Evolutionary conservation across 2,797 vertebrate genomes (phyloP).

Genomic region (Xenops minutus): DNA sequence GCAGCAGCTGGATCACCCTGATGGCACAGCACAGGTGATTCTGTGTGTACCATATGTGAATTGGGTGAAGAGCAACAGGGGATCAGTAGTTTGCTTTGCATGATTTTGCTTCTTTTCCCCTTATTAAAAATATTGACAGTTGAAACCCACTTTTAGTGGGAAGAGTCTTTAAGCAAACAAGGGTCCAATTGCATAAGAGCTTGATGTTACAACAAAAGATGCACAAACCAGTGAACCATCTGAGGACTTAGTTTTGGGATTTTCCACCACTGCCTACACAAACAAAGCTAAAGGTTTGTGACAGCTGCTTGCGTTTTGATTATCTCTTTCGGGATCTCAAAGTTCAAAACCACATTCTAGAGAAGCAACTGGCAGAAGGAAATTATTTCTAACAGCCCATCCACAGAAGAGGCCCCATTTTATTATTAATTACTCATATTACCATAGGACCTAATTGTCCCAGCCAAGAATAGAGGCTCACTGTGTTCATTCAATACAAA

Average conservation of each 20-base stretch:
- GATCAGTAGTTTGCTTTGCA: neutral
- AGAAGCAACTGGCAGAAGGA: slow-evolving; percentile 52
- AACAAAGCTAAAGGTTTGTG: slow-evolving; percentile 57
- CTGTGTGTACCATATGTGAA: neutral
- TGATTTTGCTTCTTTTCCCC: neutral
- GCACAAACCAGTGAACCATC: neutral
- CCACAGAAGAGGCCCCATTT: slow-evolving; percentile 29
- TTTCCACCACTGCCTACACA: slow-evolving; percentile 29
- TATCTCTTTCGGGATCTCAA: slow-evolving; percentile 34
- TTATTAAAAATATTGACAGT: neutral
- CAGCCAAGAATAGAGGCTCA: slow-evolving; percentile 4
- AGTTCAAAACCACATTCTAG: slow-evolving; percentile 58
- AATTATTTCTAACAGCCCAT: slow-evolving; percentile 38
- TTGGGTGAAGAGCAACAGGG: fast-evolving
- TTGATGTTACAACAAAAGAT: neutral
- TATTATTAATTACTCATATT: slow-evolving; percentile 59
- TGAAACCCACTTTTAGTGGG: neutral
- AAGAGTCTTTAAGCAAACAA: neutral
- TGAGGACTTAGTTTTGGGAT: neutral
- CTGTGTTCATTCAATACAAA: neutral
- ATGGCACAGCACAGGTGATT: neutral
- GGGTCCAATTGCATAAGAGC: neutral
- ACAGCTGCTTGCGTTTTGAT: slow-evolving; percentile 43
- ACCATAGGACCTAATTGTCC: slow-evolving; percentile 9
- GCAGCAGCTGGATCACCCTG: neutral